Evolutionary conservation across 2,888 invertebrate species (phyloP).

Genomic region (Crossocerus cetratus): DNA sequence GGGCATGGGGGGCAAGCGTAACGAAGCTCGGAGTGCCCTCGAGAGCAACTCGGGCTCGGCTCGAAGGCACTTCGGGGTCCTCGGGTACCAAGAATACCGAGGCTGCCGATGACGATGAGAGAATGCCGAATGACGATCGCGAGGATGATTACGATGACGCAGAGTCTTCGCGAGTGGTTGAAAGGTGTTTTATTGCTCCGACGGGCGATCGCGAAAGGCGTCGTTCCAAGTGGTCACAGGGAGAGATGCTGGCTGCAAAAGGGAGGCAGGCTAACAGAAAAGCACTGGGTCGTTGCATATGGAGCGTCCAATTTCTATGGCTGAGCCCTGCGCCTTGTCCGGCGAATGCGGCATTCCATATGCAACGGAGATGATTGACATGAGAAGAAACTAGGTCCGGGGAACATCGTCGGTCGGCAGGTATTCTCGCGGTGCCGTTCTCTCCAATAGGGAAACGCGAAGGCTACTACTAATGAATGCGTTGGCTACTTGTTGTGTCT

Average conservation of each 20-base stretch:
- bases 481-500: slow-evolving; percentile 8
- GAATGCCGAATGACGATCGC: not conserved
- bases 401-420: slow-evolving; percentile 12
- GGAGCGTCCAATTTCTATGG: too few relatives aligned
- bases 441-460: slow-evolving; percentile 8
- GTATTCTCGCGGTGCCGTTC: not conserved
- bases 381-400: not conserved
- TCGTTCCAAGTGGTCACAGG: not conserved
- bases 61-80: too few relatives aligned
- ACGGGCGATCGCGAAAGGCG: slow-evolving; percentile 14
- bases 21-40: too few relatives aligned
- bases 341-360: too few relatives aligned
- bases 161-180: not conserved
- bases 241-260: not conserved
- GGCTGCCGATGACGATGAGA: too few relatives aligned
- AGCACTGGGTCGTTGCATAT: too few relatives aligned
- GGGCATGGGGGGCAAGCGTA: not conserved
- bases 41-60: too few relatives aligned
- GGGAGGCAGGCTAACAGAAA: too few relatives aligned
- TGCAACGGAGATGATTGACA: not conserved
- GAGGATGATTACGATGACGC: slow-evolving; percentile 11
- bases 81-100: too few relatives aligned
- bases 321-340: too few relatives aligned
- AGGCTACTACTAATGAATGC: slow-evolving; percentile 18
- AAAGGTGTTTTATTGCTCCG: slow-evolving; percentile 32